Evolutionary conservation across 2,888 invertebrate species (phyloP), one percentile per base, ranked within the genome.

Genomic region (Automeris io): DNA sequence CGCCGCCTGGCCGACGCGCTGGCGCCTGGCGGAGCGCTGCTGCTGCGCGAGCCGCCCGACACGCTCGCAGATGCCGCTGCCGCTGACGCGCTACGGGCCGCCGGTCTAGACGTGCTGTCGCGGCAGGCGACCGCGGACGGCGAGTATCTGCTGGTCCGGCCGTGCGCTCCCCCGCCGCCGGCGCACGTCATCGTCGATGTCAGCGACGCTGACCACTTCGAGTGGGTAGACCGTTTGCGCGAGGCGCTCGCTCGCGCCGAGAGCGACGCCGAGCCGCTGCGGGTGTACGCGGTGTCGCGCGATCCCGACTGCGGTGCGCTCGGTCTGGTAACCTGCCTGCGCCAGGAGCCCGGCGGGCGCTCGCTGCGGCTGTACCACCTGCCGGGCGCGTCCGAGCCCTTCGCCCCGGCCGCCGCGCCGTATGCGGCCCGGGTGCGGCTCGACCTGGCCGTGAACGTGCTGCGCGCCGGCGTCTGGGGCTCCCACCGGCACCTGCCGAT

Each of bases 311-410:
- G 90, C 68, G 98, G 99, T 45, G 88, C 95, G 46, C 87, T 97
- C 40, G 99, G 99, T 32, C 88, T 99, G 68, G 92, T 94, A 61
- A 93, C 96, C 66, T 99, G 99, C 74, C 88, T 99, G 50, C 92
- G 93, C 60, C 91, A 91, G 56, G 98, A 98, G 87, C 90, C 93
- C 4, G 96, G 96, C 47, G 97, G 97, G 12, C 82, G 88, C 41
- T 91, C 91, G 54, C 89, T 95, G 25, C 91, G 96, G 63, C 90
- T 91, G 41, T 88, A 92, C 42, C 92, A 92, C 61, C 88, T 93
- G 49, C 92, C 92, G 5, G 92, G 91, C 52, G 82, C 83, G 24
- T 87, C 87, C 40, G 88, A 87, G 0, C 83, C 89, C 41, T 93
- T 94, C 75, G 80, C 88, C 1, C 67, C 90, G 1, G 78, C 74